A percentile compares a stretch with the other conserved stretches of the same genome.
Conservation (phyloP, 2,113 vertebrate species). For the Bagarius yarrelli region DNA sequence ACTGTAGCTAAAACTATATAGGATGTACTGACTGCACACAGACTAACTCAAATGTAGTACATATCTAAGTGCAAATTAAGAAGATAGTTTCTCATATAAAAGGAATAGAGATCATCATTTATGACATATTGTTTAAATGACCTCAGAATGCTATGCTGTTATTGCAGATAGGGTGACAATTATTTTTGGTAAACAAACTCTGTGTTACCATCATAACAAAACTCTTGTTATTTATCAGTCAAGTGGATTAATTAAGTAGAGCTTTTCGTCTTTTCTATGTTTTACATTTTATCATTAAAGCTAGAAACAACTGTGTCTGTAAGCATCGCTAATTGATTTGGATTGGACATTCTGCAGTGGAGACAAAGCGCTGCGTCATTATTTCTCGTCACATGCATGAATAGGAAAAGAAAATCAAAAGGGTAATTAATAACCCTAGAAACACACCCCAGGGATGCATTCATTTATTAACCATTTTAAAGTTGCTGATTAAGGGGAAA, state of each 20-base stretch:
- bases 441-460: slow-evolving; percentile 54
- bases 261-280: background rate
- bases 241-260: background rate
- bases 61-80: too few species aligned
- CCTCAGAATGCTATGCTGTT: background rate
- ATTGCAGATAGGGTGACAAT: background rate
- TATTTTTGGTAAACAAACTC: background rate
- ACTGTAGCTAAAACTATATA: too few species aligned
- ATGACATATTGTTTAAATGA: background rate
- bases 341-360: background rate
- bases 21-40: too few species aligned
- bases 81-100: background rate
- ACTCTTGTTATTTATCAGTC: background rate
- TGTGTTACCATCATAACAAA: background rate
- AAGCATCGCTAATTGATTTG: background rate
- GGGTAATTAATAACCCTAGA: slow-evolving; percentile 53
- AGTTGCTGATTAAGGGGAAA: slow-evolving; percentile 59
- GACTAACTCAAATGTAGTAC: too few species aligned
- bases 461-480: slow-evolving; percentile 61
- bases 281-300: background rate
- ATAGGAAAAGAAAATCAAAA: slow-evolving; percentile 31
- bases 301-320: background rate
- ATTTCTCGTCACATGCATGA: slow-evolving; percentile 46
- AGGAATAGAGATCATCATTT: background rate
- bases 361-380: slow-evolving; percentile 33